Evolutionary conservation across 2,888 invertebrate genomes (phyloP), one percentile per base, ranked within the genome.

Genomic region (Platycheirus rosarum): DNA sequence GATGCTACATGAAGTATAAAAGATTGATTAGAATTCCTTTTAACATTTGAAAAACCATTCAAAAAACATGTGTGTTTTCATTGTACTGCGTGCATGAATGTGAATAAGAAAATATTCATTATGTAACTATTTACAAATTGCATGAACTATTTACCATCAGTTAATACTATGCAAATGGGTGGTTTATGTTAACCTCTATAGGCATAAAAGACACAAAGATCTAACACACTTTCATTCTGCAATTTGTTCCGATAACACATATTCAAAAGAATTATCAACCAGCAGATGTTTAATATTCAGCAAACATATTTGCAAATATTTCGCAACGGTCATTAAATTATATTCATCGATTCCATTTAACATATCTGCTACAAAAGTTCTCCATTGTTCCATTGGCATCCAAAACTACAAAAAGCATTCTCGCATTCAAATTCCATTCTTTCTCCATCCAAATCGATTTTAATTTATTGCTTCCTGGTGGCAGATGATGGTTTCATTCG

Each of bases 391-490:
- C 16, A 14, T n/a, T 11, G 2, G 23, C 11, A 57, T 48, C 20
- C 2, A 18, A 20, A 6, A 8, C 5, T 2, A 51, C 18, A 51
- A 37, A 51, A 26, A 18, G 18, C 42, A 73, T 62, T 57, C n/a
- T n/a, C 63, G 35, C 48, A 79, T 75, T 79, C 69, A 79, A 79
- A 79, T 80, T 75, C 65, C 26, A 60, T 48, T 63, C 51, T 48
- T 46, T 62, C n/a, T 16, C 16, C 26, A n/a, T 11, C 11, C 57
- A 63, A 62, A 51, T 69, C 69, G 46, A 70, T 63, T 69, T 57
- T 65, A 80, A 80, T 80, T 80, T 80, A 80, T 70, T 65, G 29
- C 79, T 75, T 80, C 79, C 75, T 70, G 79, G 40, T 75, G 57
- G 75, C 75, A 75, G 75, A 73, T 78, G 77, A 78, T 73, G 60